These are phyloP conservation scores for Coranthus polyacanthus DNA, from an alignment of 2,797 vertebrate genomes.

Conservation along the genomic window DNA sequence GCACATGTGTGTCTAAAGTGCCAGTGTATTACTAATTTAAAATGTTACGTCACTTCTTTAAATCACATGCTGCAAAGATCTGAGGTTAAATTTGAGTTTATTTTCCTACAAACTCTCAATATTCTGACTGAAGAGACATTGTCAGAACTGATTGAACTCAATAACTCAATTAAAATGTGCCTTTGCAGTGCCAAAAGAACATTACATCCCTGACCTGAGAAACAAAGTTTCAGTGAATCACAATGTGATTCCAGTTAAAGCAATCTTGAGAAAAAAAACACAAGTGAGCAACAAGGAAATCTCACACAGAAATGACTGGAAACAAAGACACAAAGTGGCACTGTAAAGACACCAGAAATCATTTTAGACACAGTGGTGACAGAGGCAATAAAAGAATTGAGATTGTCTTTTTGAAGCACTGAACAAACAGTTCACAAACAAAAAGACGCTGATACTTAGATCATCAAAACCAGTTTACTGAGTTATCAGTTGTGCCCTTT, in stretches of 20 bases:
- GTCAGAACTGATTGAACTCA: no score
- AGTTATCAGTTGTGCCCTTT: conserved; percentile 28
- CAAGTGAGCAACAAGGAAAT: conserved; percentile 13
- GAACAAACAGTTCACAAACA: conserved; percentile 55
- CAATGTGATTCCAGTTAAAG: conserved; percentile 21
- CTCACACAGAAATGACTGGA: conserved; percentile 15
- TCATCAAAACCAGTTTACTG: conserved; percentile 42
- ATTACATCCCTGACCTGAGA: not conserved
- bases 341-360: not conserved
- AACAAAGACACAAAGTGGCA: conserved; percentile 32
- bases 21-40: no score
- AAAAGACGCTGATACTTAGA: conserved; percentile 45
- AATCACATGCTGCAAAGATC: no score
- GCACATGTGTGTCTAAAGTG: not conserved
- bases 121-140: no score
- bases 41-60: no score
- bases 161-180: no score
- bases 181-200: conserved; percentile 16
- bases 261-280: conserved; percentile 12
- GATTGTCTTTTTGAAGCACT: conserved; percentile 38
- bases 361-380: conserved; percentile 21
- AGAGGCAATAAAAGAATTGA: conserved; percentile 44
- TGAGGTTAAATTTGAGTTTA: not conserved
- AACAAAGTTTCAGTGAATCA: conserved; percentile 29
- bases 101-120: not conserved